Evolutionary conservation across 2,888 invertebrate species (phyloP).

Genomic region (Steinernema scapterisci): DNA sequence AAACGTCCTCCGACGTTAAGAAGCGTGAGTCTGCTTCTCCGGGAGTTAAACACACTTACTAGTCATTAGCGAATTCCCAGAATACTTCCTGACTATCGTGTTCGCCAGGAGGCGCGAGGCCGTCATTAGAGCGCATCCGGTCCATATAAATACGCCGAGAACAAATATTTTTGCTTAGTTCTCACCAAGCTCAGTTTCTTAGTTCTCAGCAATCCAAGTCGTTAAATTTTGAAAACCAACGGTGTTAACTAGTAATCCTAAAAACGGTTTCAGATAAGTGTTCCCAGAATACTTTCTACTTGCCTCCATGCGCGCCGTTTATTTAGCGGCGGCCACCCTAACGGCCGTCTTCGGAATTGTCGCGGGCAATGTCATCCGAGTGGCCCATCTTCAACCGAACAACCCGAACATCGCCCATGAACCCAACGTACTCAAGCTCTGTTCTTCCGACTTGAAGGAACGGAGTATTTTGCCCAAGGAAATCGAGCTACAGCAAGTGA

Average conservation of each 20-base stretch:
- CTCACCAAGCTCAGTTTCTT: neutral
- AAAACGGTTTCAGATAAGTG: no score
- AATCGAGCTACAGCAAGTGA: constrained; percentile 46
- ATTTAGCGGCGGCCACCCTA: neutral
- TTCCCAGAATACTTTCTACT: no score
- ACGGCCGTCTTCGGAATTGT: neutral
- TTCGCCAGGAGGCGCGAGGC: constrained; percentile 21
- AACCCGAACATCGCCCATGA: constrained; percentile 54
- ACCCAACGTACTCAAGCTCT: constrained; percentile 53
- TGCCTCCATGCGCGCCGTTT: constrained; percentile 7
- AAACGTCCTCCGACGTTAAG: neutral
- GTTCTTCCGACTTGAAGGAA: constrained; percentile 52
- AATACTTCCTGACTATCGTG: constrained; percentile 22
- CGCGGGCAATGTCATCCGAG: constrained; percentile 40
- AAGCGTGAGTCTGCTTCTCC: neutral
- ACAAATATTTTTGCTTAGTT: constrained; percentile 22
- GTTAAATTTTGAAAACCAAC: no score
- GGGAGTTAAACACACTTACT: neutral
- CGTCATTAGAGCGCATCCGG: constrained; percentile 27
- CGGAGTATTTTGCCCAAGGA: constrained; percentile 52
- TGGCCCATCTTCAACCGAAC: constrained; percentile 54
- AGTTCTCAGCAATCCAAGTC: no score
- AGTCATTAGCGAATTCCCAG: constrained; percentile 19
- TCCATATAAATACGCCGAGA: constrained; percentile 21
- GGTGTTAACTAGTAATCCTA: no score